These are phyloP conservation scores for Peromyscus eremicus DNA, from an alignment of 2,797 vertebrate species.

Conservation along the genomic window DNA sequence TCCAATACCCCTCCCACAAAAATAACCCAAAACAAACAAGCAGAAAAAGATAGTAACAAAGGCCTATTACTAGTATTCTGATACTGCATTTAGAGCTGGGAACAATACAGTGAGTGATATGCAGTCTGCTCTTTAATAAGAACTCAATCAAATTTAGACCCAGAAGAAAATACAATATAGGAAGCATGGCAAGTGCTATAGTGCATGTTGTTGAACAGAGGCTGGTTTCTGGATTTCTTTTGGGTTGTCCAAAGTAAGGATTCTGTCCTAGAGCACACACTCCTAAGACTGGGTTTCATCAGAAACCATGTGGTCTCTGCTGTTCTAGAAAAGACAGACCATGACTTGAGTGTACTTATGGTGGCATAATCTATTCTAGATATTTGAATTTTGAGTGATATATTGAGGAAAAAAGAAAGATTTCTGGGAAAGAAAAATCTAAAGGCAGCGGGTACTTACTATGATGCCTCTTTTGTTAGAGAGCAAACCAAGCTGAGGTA, in stretches of 20 bases:
- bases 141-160: not conserved
- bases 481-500: not conserved
- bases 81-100: not conserved
- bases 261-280: not conserved
- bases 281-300: not conserved
- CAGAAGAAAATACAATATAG: not conserved
- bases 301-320: not conserved
- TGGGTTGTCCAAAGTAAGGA: not conserved
- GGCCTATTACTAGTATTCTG: not conserved
- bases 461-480: not conserved
- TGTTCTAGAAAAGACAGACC: conserved; percentile 14
- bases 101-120: not conserved
- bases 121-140: not conserved
- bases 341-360: not conserved
- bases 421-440: conserved; percentile 17
- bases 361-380: not conserved
- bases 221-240: not conserved
- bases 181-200: not conserved
- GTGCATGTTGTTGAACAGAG: not conserved
- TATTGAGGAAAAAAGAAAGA: not conserved
- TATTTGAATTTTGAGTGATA: conserved; percentile 31
- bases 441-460: not conserved
- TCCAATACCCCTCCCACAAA: not conserved
- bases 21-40: not conserved
- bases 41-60: not conserved